Evolutionary conservation across 2,113 vertebrate genomes (phyloP).

Genomic region (Strigops habroptila): DNA sequence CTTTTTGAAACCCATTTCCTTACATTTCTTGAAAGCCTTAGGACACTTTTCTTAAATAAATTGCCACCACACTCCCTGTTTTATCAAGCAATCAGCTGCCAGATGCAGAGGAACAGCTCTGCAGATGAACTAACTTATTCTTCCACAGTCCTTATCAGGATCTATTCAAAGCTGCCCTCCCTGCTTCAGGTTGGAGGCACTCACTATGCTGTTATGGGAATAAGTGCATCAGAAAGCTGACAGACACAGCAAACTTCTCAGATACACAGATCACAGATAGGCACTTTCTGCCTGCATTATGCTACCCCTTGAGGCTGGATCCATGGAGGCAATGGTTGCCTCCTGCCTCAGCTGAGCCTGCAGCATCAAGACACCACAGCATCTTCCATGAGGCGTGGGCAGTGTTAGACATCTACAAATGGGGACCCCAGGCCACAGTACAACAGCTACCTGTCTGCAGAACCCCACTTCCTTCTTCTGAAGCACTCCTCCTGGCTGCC

Average conservation of each 20-base stretch:
- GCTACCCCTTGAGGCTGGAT: accelerated
- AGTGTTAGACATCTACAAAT: not conserved
- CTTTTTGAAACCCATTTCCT: not conserved
- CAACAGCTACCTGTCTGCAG: accelerated
- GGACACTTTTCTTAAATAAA: not conserved
- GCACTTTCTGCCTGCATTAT: accelerated
- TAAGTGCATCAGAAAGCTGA: not conserved
- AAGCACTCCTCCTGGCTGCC: not conserved
- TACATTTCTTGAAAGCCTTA: not conserved
- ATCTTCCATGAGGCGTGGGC: accelerated
- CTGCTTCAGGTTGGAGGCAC: not conserved
- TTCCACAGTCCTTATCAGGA: not conserved
- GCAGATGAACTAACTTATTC: not conserved
- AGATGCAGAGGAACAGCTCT: not conserved
- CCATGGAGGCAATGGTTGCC: accelerated
- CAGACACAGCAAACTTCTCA: not conserved
- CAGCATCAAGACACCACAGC: accelerated
- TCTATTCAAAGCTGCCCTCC: not conserved
- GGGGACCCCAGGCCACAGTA: no score
- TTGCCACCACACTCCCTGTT: not conserved
- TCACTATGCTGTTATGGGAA: accelerated
- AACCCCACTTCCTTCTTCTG: not conserved
- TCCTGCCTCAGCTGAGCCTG: accelerated
- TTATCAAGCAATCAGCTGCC: not conserved
- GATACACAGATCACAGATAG: not conserved